These are phyloP conservation scores for Littorina saxatilis DNA, from an alignment of 1,140 invertebrate genomes.

Conservation along the genomic window DNA sequence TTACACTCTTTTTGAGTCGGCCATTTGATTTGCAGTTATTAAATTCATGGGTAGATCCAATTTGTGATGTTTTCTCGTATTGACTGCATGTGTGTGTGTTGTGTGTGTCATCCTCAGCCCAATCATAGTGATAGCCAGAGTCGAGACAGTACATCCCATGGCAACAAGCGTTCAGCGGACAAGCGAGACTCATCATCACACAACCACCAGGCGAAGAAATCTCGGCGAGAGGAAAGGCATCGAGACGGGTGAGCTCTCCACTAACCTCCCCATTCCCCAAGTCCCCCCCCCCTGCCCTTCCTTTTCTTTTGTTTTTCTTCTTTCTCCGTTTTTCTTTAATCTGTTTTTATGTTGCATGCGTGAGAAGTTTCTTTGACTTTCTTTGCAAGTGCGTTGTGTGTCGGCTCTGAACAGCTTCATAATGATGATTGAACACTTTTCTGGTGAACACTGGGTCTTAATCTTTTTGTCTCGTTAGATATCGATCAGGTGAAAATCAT, in stretches of 20 bases:
- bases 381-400: slow-evolving; percentile 28
- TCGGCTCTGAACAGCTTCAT: slow-evolving; percentile 38
- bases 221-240: slow-evolving; percentile 10
- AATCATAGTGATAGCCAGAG: slow-evolving; percentile 21
- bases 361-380: background rate
- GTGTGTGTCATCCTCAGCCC: background rate
- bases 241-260: background rate
- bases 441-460: slow-evolving; percentile 31
- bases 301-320: background rate
- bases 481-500: background rate
- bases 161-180: slow-evolving; percentile 38
- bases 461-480: background rate
- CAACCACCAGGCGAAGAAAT: slow-evolving; percentile 33
- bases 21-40: no score
- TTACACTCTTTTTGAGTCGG: no score
- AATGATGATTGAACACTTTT: slow-evolving; percentile 39
- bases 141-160: slow-evolving; percentile 21
- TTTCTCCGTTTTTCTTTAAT: background rate
- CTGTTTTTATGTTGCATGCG: slow-evolving; percentile 1
- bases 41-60: no score
- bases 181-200: slow-evolving; percentile 12
- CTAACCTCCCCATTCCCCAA: background rate
- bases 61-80: background rate
- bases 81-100: background rate
- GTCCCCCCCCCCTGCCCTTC: background rate